These are phyloP conservation scores for Bacillus rossius DNA, from an alignment of 1,140 invertebrate species.

Conservation along the genomic window DNA sequence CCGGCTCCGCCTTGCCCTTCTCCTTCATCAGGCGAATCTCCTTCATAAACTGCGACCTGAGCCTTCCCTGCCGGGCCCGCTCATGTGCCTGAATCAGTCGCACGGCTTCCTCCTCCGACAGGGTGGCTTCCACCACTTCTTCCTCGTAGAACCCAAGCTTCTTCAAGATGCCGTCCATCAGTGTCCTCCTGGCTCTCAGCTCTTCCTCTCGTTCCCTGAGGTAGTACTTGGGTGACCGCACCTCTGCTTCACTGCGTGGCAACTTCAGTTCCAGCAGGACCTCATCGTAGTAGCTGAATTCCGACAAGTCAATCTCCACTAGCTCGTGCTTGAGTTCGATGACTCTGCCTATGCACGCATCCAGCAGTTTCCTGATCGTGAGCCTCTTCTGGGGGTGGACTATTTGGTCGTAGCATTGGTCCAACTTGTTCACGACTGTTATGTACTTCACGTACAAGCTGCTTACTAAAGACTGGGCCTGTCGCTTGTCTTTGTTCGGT, in stretches of 20 bases:
- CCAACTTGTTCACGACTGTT: slow-evolving; percentile 64
- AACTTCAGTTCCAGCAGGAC: slow-evolving; percentile 53
- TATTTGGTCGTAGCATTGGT: slow-evolving; percentile 83
- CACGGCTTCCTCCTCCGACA: slow-evolving; percentile 80
- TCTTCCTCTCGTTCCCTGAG: slow-evolving; percentile 57
- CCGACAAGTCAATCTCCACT: slow-evolving; percentile 77
- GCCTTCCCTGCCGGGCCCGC: slow-evolving; percentile 73
- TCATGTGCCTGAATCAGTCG: slow-evolving; percentile 85
- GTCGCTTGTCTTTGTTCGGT: slow-evolving; percentile 52
- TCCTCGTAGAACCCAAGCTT: slow-evolving; percentile 63
- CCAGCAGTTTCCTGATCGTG: slow-evolving; percentile 70
- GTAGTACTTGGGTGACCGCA: slow-evolving; percentile 63
- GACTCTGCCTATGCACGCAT: slow-evolving; percentile 71
- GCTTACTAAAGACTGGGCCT: slow-evolving; percentile 50
- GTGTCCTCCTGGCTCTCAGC: slow-evolving; percentile 50
- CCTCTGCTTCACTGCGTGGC: slow-evolving; percentile 59
- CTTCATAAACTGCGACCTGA: slow-evolving; percentile 80
- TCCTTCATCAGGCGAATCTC: slow-evolving; percentile 76
- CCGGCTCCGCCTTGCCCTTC: slow-evolving; percentile 41
- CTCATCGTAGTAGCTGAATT: slow-evolving; percentile 83
- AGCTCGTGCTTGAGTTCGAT: slow-evolving; percentile 78
- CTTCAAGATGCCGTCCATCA: slow-evolving; percentile 58
- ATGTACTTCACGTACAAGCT: slow-evolving; percentile 76
- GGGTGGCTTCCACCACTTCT: slow-evolving; percentile 44
- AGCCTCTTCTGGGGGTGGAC: slow-evolving; percentile 88